Evolutionary conservation across 2,797 vertebrate genomes (phyloP).

Genomic region (Chrysocyon brachyurus): DNA sequence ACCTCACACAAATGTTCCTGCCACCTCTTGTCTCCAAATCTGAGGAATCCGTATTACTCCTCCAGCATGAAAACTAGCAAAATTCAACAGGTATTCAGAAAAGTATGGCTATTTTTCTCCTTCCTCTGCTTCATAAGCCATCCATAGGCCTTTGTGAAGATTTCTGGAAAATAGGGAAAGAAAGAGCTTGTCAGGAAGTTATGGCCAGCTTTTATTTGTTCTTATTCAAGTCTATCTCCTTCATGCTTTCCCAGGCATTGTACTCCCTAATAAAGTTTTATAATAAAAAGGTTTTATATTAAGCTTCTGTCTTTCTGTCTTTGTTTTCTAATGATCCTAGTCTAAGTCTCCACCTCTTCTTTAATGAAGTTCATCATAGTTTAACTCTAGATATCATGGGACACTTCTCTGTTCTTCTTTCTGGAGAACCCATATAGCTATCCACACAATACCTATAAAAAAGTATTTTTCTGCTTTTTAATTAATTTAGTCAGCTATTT

Average conservation of each 20-base stretch:
- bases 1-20: background rate
- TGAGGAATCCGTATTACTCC: background rate
- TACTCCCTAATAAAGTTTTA: background rate
- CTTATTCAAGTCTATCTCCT: background rate
- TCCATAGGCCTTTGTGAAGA: background rate
- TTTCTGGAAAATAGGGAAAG: background rate
- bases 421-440: background rate
- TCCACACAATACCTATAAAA: background rate
- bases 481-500: constrained; percentile 4
- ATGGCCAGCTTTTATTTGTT: no score
- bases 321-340: background rate
- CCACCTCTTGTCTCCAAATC: background rate
- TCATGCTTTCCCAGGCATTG: background rate
- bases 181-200: background rate
- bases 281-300: background rate
- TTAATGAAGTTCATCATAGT: background rate
- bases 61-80: background rate
- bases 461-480: background rate
- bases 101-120: background rate
- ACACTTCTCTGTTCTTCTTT: background rate
- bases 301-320: background rate
- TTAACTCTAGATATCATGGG: background rate
- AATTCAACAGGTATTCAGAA: background rate
- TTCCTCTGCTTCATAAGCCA: background rate
- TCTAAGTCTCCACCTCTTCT: background rate